Conservation (phyloP, 2,888 invertebrate species). For the Rhyacophila evoluta region DNA sequence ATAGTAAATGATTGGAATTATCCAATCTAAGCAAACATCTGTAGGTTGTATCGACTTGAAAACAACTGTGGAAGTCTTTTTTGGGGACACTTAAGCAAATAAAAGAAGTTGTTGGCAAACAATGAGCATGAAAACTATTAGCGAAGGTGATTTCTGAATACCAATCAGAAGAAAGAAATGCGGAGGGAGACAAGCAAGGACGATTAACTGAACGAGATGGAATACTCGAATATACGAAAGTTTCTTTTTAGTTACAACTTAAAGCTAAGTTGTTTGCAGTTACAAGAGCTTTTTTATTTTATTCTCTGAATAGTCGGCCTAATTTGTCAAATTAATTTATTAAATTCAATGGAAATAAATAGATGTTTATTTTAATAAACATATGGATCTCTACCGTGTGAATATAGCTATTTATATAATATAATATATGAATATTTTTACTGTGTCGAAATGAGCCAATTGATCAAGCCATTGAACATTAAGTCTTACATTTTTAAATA, state of each 20-base stretch:
- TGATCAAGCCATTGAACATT: too few relatives aligned
- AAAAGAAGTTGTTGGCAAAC: constrained; percentile 24
- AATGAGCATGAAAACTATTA: constrained; percentile 14
- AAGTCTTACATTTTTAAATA: too few relatives aligned
- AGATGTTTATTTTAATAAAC: too few relatives aligned
- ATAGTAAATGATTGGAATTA: too few relatives aligned
- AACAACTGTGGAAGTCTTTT: background rate
- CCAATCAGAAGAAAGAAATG: constrained; percentile 21
- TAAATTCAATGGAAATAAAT: too few relatives aligned
- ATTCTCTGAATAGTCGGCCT: too few relatives aligned
- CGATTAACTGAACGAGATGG: background rate
- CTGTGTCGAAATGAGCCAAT: too few relatives aligned
- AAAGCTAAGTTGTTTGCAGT: background rate
- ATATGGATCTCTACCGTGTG: too few relatives aligned
- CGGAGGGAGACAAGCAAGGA: background rate
- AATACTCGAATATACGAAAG: background rate
- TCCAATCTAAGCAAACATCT: constrained; percentile 1
- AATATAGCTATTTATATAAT: too few relatives aligned
- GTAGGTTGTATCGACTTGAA: constrained; percentile 8
- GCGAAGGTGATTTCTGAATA: constrained; percentile 22
- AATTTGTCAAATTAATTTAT: too few relatives aligned
- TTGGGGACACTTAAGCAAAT: constrained; percentile 6
- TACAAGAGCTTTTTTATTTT: background rate
- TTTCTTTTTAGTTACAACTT: background rate
- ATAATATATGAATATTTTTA: too few relatives aligned